These are phyloP conservation scores for Sebastiscus albofasciatus DNA, from an alignment of 2,797 vertebrate genomes.

Conservation along the genomic window DNA sequence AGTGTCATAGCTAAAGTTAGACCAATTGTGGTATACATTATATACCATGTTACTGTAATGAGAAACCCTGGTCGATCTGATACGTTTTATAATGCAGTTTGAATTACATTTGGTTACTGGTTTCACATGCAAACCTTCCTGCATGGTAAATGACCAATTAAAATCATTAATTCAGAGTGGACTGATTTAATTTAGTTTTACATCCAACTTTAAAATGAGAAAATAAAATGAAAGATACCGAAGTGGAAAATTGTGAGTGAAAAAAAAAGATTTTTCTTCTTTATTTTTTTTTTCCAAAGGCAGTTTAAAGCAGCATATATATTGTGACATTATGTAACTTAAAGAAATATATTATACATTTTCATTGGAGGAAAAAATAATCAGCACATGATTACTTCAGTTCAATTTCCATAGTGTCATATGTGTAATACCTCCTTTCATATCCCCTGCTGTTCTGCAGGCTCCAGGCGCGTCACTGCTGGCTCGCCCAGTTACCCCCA, in stretches of 20 bases:
- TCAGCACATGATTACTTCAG: background rate
- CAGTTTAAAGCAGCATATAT: background rate
- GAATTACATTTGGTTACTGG: background rate
- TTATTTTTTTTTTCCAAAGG: background rate
- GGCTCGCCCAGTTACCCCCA: slow-evolving; percentile 88
- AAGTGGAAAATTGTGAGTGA: background rate
- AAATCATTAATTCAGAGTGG: background rate
- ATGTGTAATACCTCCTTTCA: background rate
- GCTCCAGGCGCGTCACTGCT: slow-evolving; percentile 88
- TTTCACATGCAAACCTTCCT: background rate
- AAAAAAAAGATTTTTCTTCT: background rate
- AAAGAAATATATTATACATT: background rate
- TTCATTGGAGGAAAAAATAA: background rate
- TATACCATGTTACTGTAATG: background rate
- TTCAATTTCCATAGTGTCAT: background rate
- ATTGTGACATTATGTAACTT: background rate
- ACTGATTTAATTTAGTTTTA: background rate
- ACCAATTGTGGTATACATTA: background rate
- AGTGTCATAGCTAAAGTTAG: background rate
- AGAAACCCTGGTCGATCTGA: background rate
- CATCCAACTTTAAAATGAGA: background rate
- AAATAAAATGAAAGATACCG: background rate
- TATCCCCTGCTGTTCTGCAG: slow-evolving; percentile 65
- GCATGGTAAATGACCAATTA: background rate
- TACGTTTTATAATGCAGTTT: background rate